Percentiles rank a stretch among this genome's conserved stretches.
Evolutionary conservation across 2,888 invertebrate species (phyloP).

Genomic region (Sycophila texana): DNA sequence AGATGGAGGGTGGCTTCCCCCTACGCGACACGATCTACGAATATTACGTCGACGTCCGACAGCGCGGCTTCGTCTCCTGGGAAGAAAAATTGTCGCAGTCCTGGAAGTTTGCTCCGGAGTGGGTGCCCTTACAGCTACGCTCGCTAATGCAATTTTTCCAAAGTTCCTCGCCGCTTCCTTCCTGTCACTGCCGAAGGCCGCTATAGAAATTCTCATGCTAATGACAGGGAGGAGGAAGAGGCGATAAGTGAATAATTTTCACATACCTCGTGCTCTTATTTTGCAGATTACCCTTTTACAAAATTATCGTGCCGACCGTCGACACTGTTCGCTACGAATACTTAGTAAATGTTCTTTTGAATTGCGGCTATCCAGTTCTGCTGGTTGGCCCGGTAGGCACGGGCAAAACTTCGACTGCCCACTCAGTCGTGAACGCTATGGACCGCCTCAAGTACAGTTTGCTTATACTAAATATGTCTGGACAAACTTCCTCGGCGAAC

Average conservation of each 20-base stretch:
- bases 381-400: conserved; percentile 92
- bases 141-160: conserved; percentile 32
- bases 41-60: conserved; percentile 88
- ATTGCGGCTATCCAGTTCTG: conserved; percentile 83
- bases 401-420: conserved; percentile 88
- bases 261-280: conserved; percentile 13
- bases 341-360: conserved; percentile 82
- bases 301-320: conserved; percentile 90
- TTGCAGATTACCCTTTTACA: conserved; percentile 84
- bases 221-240: background rate
- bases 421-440: conserved; percentile 77
- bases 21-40: conserved; percentile 92
- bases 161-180: background rate
- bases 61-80: conserved; percentile 86
- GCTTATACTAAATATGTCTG: conserved; percentile 91
- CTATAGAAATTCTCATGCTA: conserved; percentile 28
- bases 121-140: conserved; percentile 58
- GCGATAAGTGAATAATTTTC: conserved; percentile 46
- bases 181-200: background rate
- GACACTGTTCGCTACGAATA: conserved; percentile 91
- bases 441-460: conserved; percentile 80
- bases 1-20: conserved; percentile 87
- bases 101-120: conserved; percentile 86
- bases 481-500: conserved; percentile 90
- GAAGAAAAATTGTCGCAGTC: conserved; percentile 84